Evolutionary conservation across 2,888 invertebrate genomes (phyloP).

Genomic region (Cyclophora albipunctata): DNA sequence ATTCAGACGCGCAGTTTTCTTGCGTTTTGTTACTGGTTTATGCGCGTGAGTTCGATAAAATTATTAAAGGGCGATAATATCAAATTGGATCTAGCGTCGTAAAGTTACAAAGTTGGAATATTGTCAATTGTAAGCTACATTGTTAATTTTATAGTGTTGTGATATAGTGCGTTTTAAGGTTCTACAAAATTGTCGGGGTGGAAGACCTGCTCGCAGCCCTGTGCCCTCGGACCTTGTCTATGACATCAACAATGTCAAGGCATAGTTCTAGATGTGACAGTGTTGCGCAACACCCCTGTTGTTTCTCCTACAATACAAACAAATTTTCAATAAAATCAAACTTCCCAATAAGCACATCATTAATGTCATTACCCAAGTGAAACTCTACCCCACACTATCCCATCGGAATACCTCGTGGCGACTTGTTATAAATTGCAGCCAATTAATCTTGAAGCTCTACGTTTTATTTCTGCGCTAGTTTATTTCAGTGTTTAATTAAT

Average conservation of each 20-base stretch:
- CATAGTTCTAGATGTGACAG: constrained; percentile 35
- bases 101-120: constrained; percentile 9
- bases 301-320: constrained; percentile 3
- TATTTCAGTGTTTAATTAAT: constrained; percentile 14
- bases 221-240: constrained; percentile 35
- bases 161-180: constrained; percentile 28
- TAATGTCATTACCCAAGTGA: no score
- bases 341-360: no score
- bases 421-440: constrained; percentile 19
- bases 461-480: constrained; percentile 8
- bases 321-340: no score
- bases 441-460: constrained; percentile 14
- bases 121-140: constrained; percentile 3
- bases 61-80: constrained; percentile 18
- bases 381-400: no score
- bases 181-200: constrained; percentile 18
- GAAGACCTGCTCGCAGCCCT: constrained; percentile 31
- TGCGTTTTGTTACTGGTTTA: not conserved
- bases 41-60: not conserved
- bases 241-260: constrained; percentile 68
- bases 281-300: constrained; percentile 35
- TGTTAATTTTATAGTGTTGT: constrained; percentile 29
- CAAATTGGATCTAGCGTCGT: constrained; percentile 4
- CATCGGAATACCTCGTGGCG: constrained; percentile 4
- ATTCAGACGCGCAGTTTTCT: constrained; percentile 10